Percentiles rank a stretch among this genome's conserved stretches.
Conservation (phyloP, 2,797 vertebrate genomes). For the Megalops cyprinoides region DNA sequence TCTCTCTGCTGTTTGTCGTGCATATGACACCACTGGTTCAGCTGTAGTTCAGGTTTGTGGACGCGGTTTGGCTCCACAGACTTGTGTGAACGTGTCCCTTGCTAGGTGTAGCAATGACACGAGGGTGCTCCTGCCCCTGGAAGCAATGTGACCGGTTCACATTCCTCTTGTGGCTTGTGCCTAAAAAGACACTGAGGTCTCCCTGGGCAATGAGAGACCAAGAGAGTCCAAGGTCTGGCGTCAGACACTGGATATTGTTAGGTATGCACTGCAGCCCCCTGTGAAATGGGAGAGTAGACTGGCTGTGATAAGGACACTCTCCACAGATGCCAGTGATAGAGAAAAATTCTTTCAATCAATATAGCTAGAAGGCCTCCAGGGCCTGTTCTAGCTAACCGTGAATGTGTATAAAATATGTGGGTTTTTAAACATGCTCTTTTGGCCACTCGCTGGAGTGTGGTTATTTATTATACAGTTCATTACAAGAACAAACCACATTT, state of each 20-base stretch:
- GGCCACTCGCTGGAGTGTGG: not conserved
- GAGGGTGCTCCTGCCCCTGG: slow-evolving; percentile 16
- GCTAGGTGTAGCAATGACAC: not conserved
- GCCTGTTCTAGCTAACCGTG: too few species aligned
- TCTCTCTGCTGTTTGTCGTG: too few species aligned
- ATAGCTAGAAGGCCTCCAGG: too few species aligned
- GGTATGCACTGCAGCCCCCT: not conserved
- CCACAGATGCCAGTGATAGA: not conserved
- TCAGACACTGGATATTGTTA: not conserved
- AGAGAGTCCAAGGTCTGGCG: not conserved
- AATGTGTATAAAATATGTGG: too few species aligned
- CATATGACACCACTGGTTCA: not conserved
- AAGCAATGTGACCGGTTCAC: slow-evolving; percentile 38
- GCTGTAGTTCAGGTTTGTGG: too few species aligned
- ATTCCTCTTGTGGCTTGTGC: slow-evolving; percentile 42
- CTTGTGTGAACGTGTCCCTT: not conserved
- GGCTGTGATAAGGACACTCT: too few species aligned
- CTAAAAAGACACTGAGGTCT: not conserved
- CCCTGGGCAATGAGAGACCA: not conserved
- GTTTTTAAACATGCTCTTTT: too few species aligned
- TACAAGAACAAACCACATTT: not conserved
- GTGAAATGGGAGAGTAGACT: too few species aligned
- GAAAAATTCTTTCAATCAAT: not conserved
- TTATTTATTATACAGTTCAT: not conserved
- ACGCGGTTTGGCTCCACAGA: not conserved